Evolutionary conservation across 1,140 invertebrate genomes (phyloP), one percentile per base, ranked within the genome.

Genomic region (Varroa destructor): DNA sequence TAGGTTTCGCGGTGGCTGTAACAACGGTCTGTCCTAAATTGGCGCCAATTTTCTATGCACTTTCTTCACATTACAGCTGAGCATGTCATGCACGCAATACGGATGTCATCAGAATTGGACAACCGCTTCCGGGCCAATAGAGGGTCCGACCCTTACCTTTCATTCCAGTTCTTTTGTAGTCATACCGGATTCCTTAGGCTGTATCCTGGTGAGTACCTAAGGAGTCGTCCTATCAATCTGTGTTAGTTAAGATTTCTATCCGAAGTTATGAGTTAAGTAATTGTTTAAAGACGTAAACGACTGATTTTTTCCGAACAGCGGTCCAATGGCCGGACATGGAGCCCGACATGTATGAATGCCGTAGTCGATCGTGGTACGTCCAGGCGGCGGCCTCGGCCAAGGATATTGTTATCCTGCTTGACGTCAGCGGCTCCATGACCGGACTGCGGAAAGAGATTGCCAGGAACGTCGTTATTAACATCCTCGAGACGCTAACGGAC

Each of bases 371-470:
- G 40, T 95, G 92, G 91, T 99, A 95, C 79, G 94, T 98, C 73
- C 89, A 96, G 81, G 94, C 95, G 1, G 91, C 95, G 0, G 95
- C 93, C 0, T 94, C 92, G 75, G 93, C 93, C 8, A 99, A 99
- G 81, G 94, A 99, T 78, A 87, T 99, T 74, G 86, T 99, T 37
- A 95, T 99, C 73, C 81, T 99, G 40, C 83, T 99, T 56, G 97
- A 99, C 78, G 86, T 91, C 46, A 83, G 91, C 72, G 97, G 96
- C n/a, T 97, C 94, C 12, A 99, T 99, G 97, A 89, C 87, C 37
- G 96, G 96, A 5, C 85, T 91, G 76, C 83, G 92, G 74, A 86
- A 89, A 77, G 89, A 92, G 80, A 96, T 99, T 73, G 93, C 95
- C 5, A 87, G 88, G 77, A 91, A 94, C 74, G 85, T 85, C 72